A percentile compares a stretch with the other conserved stretches of the same genome.
Conservation (phyloP, 2,888 invertebrate species). For the Trachelus tabidus region DNA sequence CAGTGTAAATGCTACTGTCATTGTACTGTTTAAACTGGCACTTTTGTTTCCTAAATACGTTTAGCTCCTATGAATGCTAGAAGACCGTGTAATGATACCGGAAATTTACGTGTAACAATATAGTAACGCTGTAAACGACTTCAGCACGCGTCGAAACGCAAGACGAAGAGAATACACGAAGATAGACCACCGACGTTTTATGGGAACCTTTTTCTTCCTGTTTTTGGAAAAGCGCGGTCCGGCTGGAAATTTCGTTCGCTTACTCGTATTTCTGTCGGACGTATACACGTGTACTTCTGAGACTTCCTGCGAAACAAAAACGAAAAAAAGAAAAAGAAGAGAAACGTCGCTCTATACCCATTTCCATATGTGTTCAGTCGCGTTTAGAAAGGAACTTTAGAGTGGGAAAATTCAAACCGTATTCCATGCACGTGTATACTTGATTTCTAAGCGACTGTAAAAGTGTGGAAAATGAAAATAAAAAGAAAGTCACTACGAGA, state of each 20-base stretch:
- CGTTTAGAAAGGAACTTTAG: constrained; percentile 26
- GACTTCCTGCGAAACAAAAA: background rate
- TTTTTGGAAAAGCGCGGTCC: background rate
- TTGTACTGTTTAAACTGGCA: background rate
- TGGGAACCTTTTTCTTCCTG: background rate
- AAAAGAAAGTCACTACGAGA: background rate
- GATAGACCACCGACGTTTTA: background rate
- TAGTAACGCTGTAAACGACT: background rate
- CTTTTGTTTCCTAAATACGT: background rate
- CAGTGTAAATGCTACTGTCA: background rate
- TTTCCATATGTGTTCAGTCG: constrained; percentile 30
- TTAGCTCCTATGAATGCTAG: background rate
- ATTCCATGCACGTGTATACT: background rate
- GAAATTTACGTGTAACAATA: background rate
- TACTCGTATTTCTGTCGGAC: constrained; percentile 26
- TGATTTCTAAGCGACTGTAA: background rate
- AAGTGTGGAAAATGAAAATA: background rate
- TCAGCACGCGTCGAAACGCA: background rate
- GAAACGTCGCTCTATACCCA: constrained; percentile 29
- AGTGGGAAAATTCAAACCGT: background rate
- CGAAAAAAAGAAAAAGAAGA: constrained; percentile 14
- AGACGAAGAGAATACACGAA: background rate
- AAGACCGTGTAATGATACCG: background rate
- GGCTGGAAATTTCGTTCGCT: constrained; percentile 6
- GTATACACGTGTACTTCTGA: constrained; percentile 25